These are phyloP conservation scores for Bombus breviceps DNA, from an alignment of 1,140 invertebrate genomes.

Conservation along the genomic window DNA sequence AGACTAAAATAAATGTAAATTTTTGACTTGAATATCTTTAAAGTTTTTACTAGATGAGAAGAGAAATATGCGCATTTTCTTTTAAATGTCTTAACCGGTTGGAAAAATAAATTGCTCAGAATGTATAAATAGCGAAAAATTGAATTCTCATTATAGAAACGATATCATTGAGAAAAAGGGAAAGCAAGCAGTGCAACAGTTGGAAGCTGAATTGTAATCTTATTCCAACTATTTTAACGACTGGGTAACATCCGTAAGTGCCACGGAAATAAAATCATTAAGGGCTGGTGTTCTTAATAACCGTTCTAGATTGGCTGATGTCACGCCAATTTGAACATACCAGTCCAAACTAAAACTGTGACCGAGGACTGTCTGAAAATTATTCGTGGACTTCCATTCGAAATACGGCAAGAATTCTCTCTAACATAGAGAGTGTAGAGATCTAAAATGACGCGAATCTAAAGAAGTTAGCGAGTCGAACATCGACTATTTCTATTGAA, in stretches of 20 bases:
- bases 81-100: no score
- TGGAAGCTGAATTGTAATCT: conserved; percentile 9
- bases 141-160: neutral
- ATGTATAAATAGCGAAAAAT: neutral
- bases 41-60: neutral
- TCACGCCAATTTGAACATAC: conserved; percentile 31
- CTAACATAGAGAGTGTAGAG: no score
- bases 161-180: neutral
- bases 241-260: conserved; percentile 4
- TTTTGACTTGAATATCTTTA: no score
- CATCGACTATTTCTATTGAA: no score
- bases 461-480: neutral
- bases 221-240: conserved; percentile 35
- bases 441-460: neutral
- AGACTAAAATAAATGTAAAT: neutral
- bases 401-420: neutral
- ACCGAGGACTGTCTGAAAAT: conserved; percentile 18
- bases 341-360: conserved; percentile 13
- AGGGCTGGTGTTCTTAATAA: conserved; percentile 29
- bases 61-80: neutral
- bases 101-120: neutral
- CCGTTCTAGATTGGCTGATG: conserved; percentile 26
- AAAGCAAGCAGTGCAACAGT: no score
- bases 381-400: conserved; percentile 2
- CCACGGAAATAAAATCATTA: conserved; percentile 20